Evolutionary conservation across 2,113 vertebrate genomes (phyloP), one percentile per base, ranked within the genome.

Genomic region (Siniperca knerii): DNA sequence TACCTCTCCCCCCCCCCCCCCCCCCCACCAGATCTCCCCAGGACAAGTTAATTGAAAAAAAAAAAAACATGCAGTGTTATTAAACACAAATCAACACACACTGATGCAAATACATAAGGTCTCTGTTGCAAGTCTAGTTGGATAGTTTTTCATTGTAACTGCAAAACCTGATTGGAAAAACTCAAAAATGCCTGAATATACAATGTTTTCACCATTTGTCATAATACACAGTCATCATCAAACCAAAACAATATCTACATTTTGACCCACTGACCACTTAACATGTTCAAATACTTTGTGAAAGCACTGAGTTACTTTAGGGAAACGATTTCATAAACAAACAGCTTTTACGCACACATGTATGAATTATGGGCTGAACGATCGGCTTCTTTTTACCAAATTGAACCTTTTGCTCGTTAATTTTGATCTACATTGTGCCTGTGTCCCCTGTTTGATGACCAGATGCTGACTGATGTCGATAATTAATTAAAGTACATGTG

Each of bases 1-100:
- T n/a, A 71, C 67, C 33, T 89, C 85, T 86, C 58, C 69, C 74
- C 2, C 35, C 4, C 2, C 35, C 35, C 35, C 35, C 4, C 35
- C 35, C 35, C 58, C 13, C 4, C 50, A 58, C 50, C 25, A 76
- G 29, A 29, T 29, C 52, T 71, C 76, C 57, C 25, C 23, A 0
- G 20, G 23, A n/a, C 15, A 69, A 48, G 8, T 44, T 54, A 25
- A 82, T 37, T 1, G 9, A 44, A 62, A 50, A 57, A 66, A 66
- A 66, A 1, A 29, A 29, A 29, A 29, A 68, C 44, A 35, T 15
- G 55, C 50, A 57, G 25, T 4, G 61, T 33, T 29, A 42, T 29
- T 29, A 29, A 2, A 29, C 29, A 29, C 29, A 29, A 29, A 29
- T 29, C 29, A 29, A 29, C 29, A 29, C 29, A 29, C 29, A 29